Evolutionary conservation across 2,888 invertebrate species (phyloP), one percentile per base, ranked within the genome.

Genomic region (Melipona beecheii): DNA sequence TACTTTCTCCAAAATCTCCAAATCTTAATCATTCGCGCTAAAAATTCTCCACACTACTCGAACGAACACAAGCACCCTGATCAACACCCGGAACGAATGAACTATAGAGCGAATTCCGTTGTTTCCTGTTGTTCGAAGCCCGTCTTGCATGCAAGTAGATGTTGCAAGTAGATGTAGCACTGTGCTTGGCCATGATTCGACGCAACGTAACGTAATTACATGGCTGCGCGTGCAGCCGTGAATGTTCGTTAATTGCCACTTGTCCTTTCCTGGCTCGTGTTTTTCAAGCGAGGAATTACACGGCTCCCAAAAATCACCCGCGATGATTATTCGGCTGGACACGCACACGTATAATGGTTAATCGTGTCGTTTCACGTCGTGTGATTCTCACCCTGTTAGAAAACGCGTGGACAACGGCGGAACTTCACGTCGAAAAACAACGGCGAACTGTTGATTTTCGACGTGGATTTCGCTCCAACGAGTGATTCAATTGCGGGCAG

Each of bases 171-270:
- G 56, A 24, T 24, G 15, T 21, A 9, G 4, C 11, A 5, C 31
- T 31, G 64, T 17, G 5, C 50, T 36, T 19, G 21, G 49, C 27
- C 60, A 49, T n/a, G 58, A 68, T 50, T 69, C 27, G 69, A n/a
- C 21, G n/a, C n/a, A 50, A 36, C 60, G 15, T 49, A 77, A 71
- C 54, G 27, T 0, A 27, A 77, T 77, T 72, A 77, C 54, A 17
- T 9, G 54, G 52, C 27, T 3, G 43, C 43, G 0, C 11, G 21
- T 31, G 19, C 43, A 43, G 1, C 36, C 27, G 9, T 50, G 73
- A 65, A 78, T 65, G 49, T 65, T 56, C 31, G 54, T 17, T 78
- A 49, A 78, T 78, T 50, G 64, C 54, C 54, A 21, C 74, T 31
- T 49, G 52, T 36, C n/a, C 31, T 31, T 31, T 31, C n/a, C 52